phyloP scores from a whole-genome alignment of 2,888 invertebrate species.

The Buathra laborator region DNA sequence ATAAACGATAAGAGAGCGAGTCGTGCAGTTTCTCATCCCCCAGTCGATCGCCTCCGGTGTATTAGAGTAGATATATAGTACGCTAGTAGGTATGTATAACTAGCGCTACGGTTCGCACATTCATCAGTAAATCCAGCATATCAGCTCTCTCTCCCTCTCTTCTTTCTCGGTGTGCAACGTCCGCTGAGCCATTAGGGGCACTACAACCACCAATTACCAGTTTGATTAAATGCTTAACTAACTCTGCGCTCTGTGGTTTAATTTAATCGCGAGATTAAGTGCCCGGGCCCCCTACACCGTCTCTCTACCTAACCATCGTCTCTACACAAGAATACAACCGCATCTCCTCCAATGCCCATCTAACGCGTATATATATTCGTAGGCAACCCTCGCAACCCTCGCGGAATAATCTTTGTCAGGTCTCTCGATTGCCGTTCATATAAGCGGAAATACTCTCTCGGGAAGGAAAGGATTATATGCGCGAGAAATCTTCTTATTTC shows the following conservation, averaged over 20 bases:
- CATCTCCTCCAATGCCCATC: neutral
- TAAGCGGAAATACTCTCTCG: slow-evolving; percentile 1
- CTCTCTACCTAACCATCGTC: slow-evolving; percentile 73
- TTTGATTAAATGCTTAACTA: slow-evolving; percentile 85
- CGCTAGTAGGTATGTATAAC: slow-evolving; percentile 41
- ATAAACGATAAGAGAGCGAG: slow-evolving; percentile 63
- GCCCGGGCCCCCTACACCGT: slow-evolving; percentile 71
- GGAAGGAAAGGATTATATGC: neutral
- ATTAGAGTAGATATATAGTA: slow-evolving; percentile 37
- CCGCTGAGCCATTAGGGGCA: slow-evolving; percentile 81
- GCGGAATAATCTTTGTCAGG: slow-evolving; percentile 77
- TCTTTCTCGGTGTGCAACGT: slow-evolving; percentile 56
- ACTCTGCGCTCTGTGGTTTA: slow-evolving; percentile 83
- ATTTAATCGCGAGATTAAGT: slow-evolving; percentile 84
- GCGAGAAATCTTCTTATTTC: neutral
- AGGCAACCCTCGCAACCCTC: slow-evolving; percentile 45
- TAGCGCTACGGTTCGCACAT: slow-evolving; percentile 45
- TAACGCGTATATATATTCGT: neutral
- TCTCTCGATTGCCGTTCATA: slow-evolving; percentile 73
- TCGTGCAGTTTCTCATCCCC: slow-evolving; percentile 46
- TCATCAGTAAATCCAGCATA: slow-evolving; percentile 61
- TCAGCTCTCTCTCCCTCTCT: slow-evolving; percentile 5
- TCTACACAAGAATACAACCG: neutral
- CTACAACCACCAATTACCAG: slow-evolving; percentile 84
- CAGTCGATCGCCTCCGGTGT: slow-evolving; percentile 2